Base-by-base conservation (phyloP, 2,113 vertebrate species). In the Struthio camelus region DNA sequence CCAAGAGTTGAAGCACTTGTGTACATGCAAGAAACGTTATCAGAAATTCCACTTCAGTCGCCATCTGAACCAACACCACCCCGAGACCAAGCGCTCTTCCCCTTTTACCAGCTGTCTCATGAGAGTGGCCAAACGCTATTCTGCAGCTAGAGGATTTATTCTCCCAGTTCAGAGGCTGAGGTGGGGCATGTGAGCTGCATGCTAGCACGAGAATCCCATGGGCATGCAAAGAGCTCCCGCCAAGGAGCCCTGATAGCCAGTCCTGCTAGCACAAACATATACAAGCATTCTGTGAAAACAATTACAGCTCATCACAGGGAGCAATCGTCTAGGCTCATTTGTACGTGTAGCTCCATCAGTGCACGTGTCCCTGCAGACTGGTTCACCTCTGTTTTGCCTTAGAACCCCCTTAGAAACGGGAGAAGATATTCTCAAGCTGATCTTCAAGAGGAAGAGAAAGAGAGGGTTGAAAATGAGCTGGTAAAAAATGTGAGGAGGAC, bases 281-380 rank as follows among this genome's bases (percentile, higher is more conserved):
- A 13, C 19, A 32, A 25, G 36, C 0, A 2, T 69, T 15, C 36
- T 34, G 42, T 10, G 65, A 77, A n/a, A 81, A 51, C 42, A 75
- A 50, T 5, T n/a, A 34, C 20, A 67, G 56, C 53, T 79, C 18
- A 3, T 2, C 5, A 20, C 0, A 0, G 67, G 48, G n/a, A 69
- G 13, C 0, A 0, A 44, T 6, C 25, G 13, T 5, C 51, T 19
- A 3, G 8, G 8, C 44, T 28, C 28, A 3, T 38, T 11, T 28
- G 18, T 23, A 73, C 61, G 46, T 23, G 42, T n/a, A 70, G 27
- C 10, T 76, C 51, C 40, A 18, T 7, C 88, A 48, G 62, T 0
- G 0, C 40, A 50, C 0, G 0, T 34, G 0, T 34, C 34, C 38
- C n/a, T 3, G 1, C 2, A 1, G 7, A 85, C 61, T 4, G 22